Evolutionary conservation across 2,888 invertebrate genomes (phyloP).

Genomic region (Lampropteryx suffumata): DNA sequence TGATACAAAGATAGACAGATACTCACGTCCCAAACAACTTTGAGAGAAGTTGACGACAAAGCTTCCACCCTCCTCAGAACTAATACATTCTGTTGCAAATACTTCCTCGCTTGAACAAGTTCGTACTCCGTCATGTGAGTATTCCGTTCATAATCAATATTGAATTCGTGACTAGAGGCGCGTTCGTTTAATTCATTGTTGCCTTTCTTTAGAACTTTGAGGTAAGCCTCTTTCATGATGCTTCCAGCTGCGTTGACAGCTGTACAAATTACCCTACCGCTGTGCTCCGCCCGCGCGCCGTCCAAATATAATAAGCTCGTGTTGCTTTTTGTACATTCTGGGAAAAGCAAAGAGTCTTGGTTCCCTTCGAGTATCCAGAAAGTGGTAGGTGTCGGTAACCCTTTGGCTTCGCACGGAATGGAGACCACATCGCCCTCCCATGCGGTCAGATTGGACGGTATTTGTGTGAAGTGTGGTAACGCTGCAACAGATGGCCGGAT

Average conservation of each 20-base stretch:
- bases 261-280: conserved; percentile 77
- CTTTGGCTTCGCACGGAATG: conserved; percentile 95
- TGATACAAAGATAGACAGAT: conserved; percentile 28
- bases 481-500: conserved; percentile 86
- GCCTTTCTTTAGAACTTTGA: conserved; percentile 72
- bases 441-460: conserved; percentile 94
- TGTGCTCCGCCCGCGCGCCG: conserved; percentile 69
- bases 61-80: conserved; percentile 86
- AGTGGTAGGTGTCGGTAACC: conserved; percentile 95
- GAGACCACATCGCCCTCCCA: conserved; percentile 93
- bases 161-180: conserved; percentile 57
- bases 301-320: conserved; percentile 76
- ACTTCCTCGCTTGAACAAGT: conserved; percentile 89
- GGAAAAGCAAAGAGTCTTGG: conserved; percentile 84
- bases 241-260: conserved; percentile 79
- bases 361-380: conserved; percentile 98
- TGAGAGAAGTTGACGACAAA: conserved; percentile 89
- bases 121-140: conserved; percentile 87
- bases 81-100: conserved; percentile 91
- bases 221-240: conserved; percentile 78
- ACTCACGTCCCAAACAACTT: conserved; percentile 92
- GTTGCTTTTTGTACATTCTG: conserved; percentile 78
- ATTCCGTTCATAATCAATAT: conserved; percentile 63
- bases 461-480: conserved; percentile 92
- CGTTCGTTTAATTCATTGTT: conserved; percentile 65